A percentile compares a stretch with the other conserved stretches of the same genome.
Conservation (phyloP, 1,140 invertebrate genomes). For the Lordiphosa mommai region DNA sequence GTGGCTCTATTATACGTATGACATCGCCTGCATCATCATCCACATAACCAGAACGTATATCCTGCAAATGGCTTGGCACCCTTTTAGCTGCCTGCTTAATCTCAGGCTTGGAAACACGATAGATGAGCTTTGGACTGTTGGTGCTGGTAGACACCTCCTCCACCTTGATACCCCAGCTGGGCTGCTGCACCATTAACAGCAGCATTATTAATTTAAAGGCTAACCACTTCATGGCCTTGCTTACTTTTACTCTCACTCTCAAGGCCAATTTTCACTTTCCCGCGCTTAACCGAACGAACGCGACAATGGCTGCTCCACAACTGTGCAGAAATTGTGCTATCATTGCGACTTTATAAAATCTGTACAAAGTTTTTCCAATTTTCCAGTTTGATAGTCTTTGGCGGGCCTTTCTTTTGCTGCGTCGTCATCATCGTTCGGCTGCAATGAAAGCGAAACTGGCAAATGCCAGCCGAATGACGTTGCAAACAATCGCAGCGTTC, state of each 20-base stretch:
- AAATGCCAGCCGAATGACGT: constrained; percentile 44
- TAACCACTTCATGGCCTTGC: constrained; percentile 11
- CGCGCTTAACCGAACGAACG: constrained; percentile 14
- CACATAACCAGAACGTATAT: constrained; percentile 58
- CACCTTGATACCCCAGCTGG: constrained; percentile 24
- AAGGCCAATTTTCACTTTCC: constrained; percentile 70
- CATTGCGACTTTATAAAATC: constrained; percentile 74
- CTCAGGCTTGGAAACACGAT: constrained; percentile 53
- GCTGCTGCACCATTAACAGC: constrained; percentile 9
- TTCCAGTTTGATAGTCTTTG: constrained; percentile 65
- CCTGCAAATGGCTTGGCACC: constrained; percentile 60
- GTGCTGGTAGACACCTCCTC: constrained; percentile 16
- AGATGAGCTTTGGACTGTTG: neutral
- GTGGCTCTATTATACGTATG: constrained; percentile 67
- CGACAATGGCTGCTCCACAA: constrained; percentile 47
- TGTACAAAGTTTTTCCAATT: constrained; percentile 65
- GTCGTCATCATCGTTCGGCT: constrained; percentile 29
- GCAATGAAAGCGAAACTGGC: constrained; percentile 73
- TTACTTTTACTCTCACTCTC: constrained; percentile 62
- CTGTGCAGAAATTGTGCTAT: constrained; percentile 46
- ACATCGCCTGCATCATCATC: constrained; percentile 72
- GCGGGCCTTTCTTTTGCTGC: constrained; percentile 45
- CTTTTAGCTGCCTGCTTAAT: constrained; percentile 43
- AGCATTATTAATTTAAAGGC: constrained; percentile 1
- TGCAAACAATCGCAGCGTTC: constrained; percentile 47